Percentiles rank a stretch among this genome's conserved stretches.
These are phyloP conservation scores for Serinus canaria DNA, from an alignment of 2,113 vertebrate species.

Conservation along the genomic window DNA sequence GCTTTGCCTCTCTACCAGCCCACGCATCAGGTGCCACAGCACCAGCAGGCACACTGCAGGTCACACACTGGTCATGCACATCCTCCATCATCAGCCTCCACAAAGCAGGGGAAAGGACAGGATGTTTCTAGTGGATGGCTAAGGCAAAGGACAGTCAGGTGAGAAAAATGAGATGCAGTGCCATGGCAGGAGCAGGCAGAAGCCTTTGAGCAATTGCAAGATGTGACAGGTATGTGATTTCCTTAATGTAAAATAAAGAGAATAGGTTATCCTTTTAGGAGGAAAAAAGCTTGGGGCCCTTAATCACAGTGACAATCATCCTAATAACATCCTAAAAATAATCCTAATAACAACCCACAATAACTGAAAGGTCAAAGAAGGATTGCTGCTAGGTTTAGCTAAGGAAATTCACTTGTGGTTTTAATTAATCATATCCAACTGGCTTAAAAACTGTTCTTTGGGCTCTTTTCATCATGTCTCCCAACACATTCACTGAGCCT, in stretches of 20 bases:
- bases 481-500: background rate
- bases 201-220: background rate
- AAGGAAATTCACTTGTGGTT: background rate
- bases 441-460: background rate
- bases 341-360: background rate
- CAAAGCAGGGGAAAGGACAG: background rate
- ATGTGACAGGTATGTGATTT: background rate
- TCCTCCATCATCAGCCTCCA: background rate
- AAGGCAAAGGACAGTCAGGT: background rate
- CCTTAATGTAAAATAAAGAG: background rate
- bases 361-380: background rate
- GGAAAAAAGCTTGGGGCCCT: background rate
- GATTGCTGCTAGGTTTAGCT: background rate
- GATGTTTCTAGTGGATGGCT: background rate
- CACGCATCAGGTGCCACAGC: background rate
- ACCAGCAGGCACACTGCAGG: background rate
- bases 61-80: background rate
- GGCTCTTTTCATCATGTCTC: background rate
- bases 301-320: background rate
- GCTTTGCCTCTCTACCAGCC: background rate
- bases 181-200: background rate
- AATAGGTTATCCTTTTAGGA: background rate
- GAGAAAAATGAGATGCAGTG: background rate
- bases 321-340: slow-evolving; percentile 3
- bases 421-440: background rate